Evolutionary conservation across 1,140 invertebrate species (phyloP).

Genomic region (Drosophila chauvacae): DNA sequence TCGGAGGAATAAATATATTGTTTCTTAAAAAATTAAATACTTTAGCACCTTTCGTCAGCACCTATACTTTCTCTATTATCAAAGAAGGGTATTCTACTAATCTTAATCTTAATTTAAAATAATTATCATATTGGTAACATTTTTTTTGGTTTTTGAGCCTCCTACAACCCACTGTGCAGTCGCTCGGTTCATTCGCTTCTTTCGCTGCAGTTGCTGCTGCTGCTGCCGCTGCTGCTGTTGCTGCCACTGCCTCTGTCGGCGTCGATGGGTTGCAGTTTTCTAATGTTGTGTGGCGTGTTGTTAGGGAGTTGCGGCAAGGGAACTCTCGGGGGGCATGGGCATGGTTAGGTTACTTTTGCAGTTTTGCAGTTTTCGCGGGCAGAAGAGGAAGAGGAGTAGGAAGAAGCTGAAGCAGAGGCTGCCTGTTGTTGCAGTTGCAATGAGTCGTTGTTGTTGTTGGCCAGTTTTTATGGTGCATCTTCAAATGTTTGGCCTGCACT

Average conservation of each 20-base stretch:
- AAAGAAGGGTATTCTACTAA: background rate
- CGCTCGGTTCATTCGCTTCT: slow-evolving; percentile 72
- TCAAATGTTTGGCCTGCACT: slow-evolving; percentile 75
- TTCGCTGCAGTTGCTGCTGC: slow-evolving; percentile 48
- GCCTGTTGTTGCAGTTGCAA: slow-evolving; percentile 16
- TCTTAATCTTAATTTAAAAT: rapidly evolving
- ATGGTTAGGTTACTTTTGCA: slow-evolving; percentile 62
- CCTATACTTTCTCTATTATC: background rate
- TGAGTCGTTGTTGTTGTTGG: slow-evolving; percentile 56
- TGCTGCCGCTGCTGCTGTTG: slow-evolving; percentile 7
- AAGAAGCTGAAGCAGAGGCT: slow-evolving; percentile 28
- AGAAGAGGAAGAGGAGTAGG: slow-evolving; percentile 23
- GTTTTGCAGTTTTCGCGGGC: slow-evolving; percentile 33
- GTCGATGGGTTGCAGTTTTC: slow-evolving; percentile 71
- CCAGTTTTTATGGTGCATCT: slow-evolving; percentile 77
- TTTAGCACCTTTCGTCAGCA: background rate
- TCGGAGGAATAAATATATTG: too few relatives aligned
- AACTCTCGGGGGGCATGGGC: slow-evolving; percentile 55
- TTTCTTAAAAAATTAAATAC: too few relatives aligned
- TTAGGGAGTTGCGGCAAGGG: slow-evolving; percentile 5
- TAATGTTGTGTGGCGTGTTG: slow-evolving; percentile 79
- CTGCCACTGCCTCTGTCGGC: slow-evolving; percentile 25
- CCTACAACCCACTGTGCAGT: slow-evolving; percentile 30
- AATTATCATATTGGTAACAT: too few relatives aligned
- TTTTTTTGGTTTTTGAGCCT: background rate